Evolutionary conservation across 1,140 invertebrate species (phyloP).

Genomic region (Frieseomelitta varia): DNA sequence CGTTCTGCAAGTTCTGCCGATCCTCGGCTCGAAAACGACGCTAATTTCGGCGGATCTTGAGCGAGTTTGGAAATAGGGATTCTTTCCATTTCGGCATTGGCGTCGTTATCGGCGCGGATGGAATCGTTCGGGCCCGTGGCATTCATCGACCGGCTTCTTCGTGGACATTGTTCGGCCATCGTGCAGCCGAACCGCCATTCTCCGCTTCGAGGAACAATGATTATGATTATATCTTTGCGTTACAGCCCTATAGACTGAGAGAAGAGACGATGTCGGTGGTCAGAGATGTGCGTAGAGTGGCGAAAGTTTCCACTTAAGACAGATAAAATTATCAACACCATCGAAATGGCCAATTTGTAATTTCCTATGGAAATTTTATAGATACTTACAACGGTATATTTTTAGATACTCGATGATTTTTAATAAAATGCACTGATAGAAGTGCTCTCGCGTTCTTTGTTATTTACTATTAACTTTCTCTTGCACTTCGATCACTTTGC

Average conservation of each 20-base stretch:
- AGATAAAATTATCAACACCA: too few species aligned
- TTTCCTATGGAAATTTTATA: too few species aligned
- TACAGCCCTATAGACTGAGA: conserved; percentile 43
- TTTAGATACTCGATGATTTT: too few species aligned
- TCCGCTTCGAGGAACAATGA: conserved; percentile 46
- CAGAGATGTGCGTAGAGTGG: not conserved
- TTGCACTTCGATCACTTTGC: too few species aligned
- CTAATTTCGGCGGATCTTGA: not conserved
- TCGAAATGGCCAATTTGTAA: too few species aligned
- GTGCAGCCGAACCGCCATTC: conserved; percentile 2
- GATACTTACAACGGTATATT: too few species aligned
- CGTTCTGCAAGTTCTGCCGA: not conserved
- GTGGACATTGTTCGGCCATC: conserved; percentile 30
- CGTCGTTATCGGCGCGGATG: not conserved
- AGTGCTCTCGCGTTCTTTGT: too few species aligned
- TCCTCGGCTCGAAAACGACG: not conserved
- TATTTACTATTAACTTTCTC: too few species aligned
- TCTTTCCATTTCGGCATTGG: not conserved
- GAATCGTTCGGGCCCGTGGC: not conserved
- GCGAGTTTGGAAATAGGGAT: not conserved
- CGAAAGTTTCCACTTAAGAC: too few species aligned
- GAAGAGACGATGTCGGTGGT: not conserved
- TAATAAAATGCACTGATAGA: too few species aligned
- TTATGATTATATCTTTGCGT: conserved; percentile 55
- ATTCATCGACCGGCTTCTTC: conserved; percentile 14